These are phyloP conservation scores for Chalcis sispes DNA, from an alignment of 2,888 invertebrate species.

Conservation along the genomic window DNA sequence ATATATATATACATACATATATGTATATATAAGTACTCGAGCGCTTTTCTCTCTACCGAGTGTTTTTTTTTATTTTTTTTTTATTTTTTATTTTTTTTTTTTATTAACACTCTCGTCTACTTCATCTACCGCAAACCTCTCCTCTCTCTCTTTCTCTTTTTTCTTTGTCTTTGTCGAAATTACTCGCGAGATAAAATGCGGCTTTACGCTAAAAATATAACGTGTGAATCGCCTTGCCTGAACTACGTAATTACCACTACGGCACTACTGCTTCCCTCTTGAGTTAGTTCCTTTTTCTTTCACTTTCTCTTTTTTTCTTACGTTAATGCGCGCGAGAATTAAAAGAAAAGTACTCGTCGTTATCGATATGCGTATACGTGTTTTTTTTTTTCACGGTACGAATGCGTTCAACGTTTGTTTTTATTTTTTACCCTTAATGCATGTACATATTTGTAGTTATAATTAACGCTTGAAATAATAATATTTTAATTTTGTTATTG, in stretches of 20 bases:
- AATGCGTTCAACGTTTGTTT: conserved; percentile 7
- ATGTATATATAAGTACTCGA: no score
- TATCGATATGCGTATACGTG: conserved; percentile 21
- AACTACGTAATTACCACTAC: no score
- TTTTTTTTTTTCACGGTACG: conserved; percentile 2
- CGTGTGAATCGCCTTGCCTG: neutral
- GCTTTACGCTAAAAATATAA: conserved; percentile 17
- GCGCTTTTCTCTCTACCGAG: neutral
- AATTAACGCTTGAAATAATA: no score
- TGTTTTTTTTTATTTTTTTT: neutral
- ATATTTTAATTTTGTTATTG: no score
- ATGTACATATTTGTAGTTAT: no score
- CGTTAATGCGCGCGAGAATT: conserved; percentile 33
- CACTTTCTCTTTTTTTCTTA: conserved; percentile 10
- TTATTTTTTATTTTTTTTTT: conserved; percentile 12
- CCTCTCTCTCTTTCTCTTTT: neutral
- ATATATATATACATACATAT: no score
- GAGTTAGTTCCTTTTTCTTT: neutral
- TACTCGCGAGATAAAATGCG: conserved; percentile 43
- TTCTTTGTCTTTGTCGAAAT: conserved; percentile 15
- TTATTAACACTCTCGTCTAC: neutral
- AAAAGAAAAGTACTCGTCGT: conserved; percentile 45
- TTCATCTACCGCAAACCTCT: neutral
- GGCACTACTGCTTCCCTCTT: no score
- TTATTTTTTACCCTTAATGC: neutral